A percentile compares a stretch with the other conserved stretches of the same genome.
phyloP scores from a whole-genome alignment of 2,888 invertebrate species.

The Drosophila quinaria region DNA sequence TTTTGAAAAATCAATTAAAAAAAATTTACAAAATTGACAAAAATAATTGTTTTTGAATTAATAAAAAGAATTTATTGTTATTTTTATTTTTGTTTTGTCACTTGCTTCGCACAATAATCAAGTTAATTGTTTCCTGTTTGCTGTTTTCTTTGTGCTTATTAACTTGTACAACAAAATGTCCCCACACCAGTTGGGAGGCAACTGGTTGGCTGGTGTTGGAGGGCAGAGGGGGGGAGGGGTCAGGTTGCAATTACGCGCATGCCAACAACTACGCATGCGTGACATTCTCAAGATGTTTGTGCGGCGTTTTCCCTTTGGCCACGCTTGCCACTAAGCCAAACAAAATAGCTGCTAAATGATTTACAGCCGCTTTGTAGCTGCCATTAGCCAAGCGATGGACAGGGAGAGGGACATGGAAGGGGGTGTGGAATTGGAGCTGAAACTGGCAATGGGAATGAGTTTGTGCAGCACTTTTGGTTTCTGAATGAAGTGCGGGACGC shows the following conservation, averaged over 20 bases:
- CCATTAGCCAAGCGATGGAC: conserved; percentile 18
- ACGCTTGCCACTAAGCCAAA: conserved; percentile 46
- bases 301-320: conserved; percentile 56
- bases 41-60: not conserved
- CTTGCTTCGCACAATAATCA: conserved; percentile 6
- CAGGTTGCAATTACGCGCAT: conserved; percentile 36
- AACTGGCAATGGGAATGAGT: not conserved
- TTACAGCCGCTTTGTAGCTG: conserved; percentile 64
- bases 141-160: conserved; percentile 20
- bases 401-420: not conserved
- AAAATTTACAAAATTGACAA: too few relatives aligned
- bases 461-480: conserved; percentile 45
- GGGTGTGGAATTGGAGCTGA: not conserved
- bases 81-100: not conserved
- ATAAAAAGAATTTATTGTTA: not conserved
- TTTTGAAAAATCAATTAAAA: not conserved
- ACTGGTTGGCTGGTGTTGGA: not conserved
- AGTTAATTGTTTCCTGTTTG: conserved; percentile 38
- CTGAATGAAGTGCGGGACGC: conserved; percentile 41
- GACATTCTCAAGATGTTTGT: conserved; percentile 77
- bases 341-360: conserved; percentile 69
- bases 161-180: conserved; percentile 32
- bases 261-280: conserved; percentile 70
- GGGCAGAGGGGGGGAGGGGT: not conserved
- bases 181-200: not conserved